Evolutionary conservation across 2,797 vertebrate genomes (phyloP).

Genomic region (Octomys mimax): DNA sequence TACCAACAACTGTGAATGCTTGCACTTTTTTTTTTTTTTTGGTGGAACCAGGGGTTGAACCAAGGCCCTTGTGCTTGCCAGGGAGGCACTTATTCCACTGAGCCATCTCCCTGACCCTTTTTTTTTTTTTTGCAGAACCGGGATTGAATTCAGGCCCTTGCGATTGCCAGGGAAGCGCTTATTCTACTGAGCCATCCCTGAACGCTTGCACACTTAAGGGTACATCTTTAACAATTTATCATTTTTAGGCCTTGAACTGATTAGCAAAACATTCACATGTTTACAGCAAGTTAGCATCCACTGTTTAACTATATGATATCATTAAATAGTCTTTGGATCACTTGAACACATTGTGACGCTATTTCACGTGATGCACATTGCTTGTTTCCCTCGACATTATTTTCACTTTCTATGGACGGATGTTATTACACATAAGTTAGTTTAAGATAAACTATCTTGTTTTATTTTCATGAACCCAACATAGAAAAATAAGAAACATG

Average conservation of each 20-base stretch:
- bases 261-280: conserved; percentile 26
- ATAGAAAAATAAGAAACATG: conserved; percentile 15
- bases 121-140: too few species aligned
- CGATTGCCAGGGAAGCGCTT: too few species aligned
- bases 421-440: not conserved
- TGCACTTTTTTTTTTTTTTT: too few species aligned
- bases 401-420: not conserved
- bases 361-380: not conserved
- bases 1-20: conserved; percentile 11
- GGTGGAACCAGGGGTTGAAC: too few species aligned
- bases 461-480: not conserved
- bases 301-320: not conserved
- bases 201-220: conserved; percentile 9
- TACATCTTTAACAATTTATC: conserved; percentile 39
- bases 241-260: not conserved
- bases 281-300: conserved; percentile 47
- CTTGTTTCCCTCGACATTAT: not conserved
- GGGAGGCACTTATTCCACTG: too few species aligned
- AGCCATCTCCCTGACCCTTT: too few species aligned
- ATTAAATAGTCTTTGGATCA: conserved; percentile 37
- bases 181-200: too few species aligned
- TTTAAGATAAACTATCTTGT: conserved; percentile 32
- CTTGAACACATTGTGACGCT: conserved; percentile 8
- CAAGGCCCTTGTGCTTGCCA: too few species aligned
- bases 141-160: too few species aligned